These are phyloP conservation scores for Scaptomyza reducta DNA, from an alignment of 2,888 invertebrate genomes.

Conservation along the genomic window DNA sequence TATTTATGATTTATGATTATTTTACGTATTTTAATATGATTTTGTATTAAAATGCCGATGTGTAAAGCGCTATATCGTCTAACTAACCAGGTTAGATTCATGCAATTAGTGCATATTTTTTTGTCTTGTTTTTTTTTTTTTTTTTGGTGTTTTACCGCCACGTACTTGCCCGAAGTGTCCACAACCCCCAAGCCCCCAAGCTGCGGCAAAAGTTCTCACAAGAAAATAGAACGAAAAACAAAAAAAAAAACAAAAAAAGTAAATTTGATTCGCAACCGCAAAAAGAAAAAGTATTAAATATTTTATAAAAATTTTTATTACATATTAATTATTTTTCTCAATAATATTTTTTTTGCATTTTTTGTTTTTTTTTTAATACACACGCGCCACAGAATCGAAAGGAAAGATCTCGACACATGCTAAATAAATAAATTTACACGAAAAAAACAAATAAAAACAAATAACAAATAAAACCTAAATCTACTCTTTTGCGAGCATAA, in stretches of 20 bases:
- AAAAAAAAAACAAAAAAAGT: neutral
- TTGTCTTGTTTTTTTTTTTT: neutral
- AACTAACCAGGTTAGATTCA: slow-evolving; percentile 51
- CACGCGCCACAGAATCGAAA: slow-evolving; percentile 52
- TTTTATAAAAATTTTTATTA: slow-evolving; percentile 44
- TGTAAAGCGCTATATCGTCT: slow-evolving; percentile 48
- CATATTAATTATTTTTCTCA: slow-evolving; percentile 18
- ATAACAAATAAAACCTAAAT: neutral
- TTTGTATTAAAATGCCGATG: neutral
- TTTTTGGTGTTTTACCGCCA: slow-evolving; percentile 32
- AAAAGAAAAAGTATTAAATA: slow-evolving; percentile 69
- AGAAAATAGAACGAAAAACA: too few relatives aligned
- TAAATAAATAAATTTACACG: slow-evolving; percentile 22
- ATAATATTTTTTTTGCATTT: slow-evolving; percentile 25
- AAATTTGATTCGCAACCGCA: slow-evolving; percentile 21
- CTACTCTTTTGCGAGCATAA: slow-evolving; percentile 26
- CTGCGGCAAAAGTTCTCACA: too few relatives aligned
- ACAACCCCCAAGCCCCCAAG: too few relatives aligned
- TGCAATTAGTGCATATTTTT: slow-evolving; percentile 38
- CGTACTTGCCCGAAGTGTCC: slow-evolving; percentile 33
- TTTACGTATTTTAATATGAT: slow-evolving; percentile 1
- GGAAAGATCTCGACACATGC: slow-evolving; percentile 67
- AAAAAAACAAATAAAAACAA: neutral
- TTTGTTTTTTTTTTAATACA: slow-evolving; percentile 38
- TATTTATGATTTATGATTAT: neutral